Conservation (phyloP, 2,888 invertebrate genomes). For the Micoletzkya japonica region DNA sequence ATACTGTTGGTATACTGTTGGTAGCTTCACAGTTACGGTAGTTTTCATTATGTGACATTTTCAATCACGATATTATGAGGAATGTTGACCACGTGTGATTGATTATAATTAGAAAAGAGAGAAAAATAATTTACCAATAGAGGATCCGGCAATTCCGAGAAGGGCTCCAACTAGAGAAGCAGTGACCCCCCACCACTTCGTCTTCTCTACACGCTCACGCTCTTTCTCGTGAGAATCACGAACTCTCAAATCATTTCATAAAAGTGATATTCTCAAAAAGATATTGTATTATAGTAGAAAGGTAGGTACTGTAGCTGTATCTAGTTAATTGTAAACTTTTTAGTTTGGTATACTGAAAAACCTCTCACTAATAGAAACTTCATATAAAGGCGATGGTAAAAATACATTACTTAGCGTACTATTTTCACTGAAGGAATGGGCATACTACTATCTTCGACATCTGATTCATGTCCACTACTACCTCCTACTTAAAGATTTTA, state of each 20-base stretch:
- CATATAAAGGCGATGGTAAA: no score
- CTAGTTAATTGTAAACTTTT: no score
- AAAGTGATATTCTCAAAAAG: no score
- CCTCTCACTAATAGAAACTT: no score
- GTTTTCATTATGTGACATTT: neutral
- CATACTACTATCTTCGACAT: no score
- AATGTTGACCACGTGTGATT: neutral
- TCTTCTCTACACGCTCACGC: conserved; percentile 78
- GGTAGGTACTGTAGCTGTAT: neutral
- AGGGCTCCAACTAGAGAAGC: conserved; percentile 74
- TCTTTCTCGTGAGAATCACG: conserved; percentile 83
- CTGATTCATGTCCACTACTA: no score
- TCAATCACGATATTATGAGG: neutral
- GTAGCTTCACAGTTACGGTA: neutral
- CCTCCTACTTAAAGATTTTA: no score
- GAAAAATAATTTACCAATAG: conserved; percentile 38
- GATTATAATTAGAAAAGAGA: neutral
- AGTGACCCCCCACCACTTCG: conserved; percentile 82
- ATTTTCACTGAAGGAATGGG: no score
- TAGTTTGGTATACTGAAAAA: neutral
- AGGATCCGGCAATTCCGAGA: conserved; percentile 72
- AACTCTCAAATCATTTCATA: conserved; percentile 66
- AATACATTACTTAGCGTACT: no score
- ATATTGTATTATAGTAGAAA: neutral
- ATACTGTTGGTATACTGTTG: no score